Evolutionary conservation across 2,797 vertebrate species (phyloP).

Genomic region (Momotus momota): DNA sequence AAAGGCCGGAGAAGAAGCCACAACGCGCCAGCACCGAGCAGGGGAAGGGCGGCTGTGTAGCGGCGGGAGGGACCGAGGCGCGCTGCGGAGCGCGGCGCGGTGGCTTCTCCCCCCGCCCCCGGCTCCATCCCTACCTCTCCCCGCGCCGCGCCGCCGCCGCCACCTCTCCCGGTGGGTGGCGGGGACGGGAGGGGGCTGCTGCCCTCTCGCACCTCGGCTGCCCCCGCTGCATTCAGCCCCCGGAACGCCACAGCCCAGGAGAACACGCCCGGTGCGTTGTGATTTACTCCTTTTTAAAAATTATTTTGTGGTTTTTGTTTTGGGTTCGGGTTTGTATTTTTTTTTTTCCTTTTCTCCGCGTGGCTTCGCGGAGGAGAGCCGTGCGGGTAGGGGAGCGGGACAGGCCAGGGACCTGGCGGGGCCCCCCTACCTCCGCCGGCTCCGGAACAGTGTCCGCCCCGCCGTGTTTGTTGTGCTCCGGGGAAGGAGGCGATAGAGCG

Average conservation of each 20-base stretch:
- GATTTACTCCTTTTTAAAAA: background rate
- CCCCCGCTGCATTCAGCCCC: background rate
- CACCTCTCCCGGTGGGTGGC: background rate
- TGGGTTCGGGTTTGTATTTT: background rate
- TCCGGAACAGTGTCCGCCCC: background rate
- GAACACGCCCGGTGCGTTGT: slow-evolving; percentile 4
- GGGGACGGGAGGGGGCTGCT: background rate
- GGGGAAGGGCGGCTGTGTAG: background rate
- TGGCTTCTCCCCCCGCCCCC: background rate
- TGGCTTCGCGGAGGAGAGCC: background rate
- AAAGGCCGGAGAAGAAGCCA: too few relatives aligned
- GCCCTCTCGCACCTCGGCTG: background rate
- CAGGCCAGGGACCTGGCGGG: too few relatives aligned
- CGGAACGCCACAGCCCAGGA: background rate
- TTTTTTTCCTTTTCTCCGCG: background rate
- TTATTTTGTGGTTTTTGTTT: background rate
- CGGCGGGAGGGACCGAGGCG: background rate
- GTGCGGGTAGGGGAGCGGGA: background rate
- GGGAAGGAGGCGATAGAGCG: background rate
- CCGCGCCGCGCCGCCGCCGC: background rate
- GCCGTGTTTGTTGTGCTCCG: background rate
- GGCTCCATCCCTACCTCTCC: background rate
- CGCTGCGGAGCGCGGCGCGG: background rate
- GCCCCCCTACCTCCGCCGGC: background rate
- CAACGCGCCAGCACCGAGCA: background rate